These are phyloP conservation scores for Cyanocitta stelleri DNA, from an alignment of 2,113 vertebrate genomes.

Conservation along the genomic window DNA sequence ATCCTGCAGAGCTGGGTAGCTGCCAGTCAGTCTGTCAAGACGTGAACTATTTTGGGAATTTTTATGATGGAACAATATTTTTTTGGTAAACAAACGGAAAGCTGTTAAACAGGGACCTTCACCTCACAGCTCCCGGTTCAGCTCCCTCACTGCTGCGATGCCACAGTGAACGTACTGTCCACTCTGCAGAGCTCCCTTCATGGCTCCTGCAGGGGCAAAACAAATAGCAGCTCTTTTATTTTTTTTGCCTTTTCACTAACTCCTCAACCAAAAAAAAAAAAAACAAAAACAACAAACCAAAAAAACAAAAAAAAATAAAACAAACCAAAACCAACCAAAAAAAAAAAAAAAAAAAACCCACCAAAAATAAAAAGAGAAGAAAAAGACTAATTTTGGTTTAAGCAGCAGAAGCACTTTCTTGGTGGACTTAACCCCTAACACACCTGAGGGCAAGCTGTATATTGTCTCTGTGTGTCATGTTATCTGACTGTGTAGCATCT, in stretches of 20 bases:
- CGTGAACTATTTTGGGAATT: conserved; percentile 79
- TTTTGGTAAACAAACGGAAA: conserved; percentile 79
- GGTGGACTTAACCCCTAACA: conserved; percentile 5
- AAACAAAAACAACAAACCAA: too few species aligned
- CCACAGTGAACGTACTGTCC: conserved; percentile 73
- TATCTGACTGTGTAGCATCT: rapidly evolving
- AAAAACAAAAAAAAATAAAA: background rate
- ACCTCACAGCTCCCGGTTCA: conserved; percentile 68
- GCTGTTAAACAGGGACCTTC: conserved; percentile 75
- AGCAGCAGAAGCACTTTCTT: background rate
- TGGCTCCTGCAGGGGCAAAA: conserved; percentile 56
- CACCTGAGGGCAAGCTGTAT: background rate
- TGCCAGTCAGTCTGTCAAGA: conserved; percentile 77
- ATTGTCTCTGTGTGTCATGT: background rate
- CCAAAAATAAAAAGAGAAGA: background rate
- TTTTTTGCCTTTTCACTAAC: conserved; percentile 1
- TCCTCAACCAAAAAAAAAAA: background rate
- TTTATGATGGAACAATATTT: conserved; percentile 83
- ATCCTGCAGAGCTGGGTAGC: conserved; percentile 71
- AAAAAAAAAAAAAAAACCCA: background rate
- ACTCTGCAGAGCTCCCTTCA: conserved; percentile 29
- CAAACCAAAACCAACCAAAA: too few species aligned
- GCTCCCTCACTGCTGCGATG: conserved; percentile 48
- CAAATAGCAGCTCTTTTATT: conserved; percentile 22
- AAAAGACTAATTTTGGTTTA: background rate